These are phyloP conservation scores for Halocynthia aurantium DNA, from an alignment of 23 tunicate genomes.

Conservation along the genomic window DNA sequence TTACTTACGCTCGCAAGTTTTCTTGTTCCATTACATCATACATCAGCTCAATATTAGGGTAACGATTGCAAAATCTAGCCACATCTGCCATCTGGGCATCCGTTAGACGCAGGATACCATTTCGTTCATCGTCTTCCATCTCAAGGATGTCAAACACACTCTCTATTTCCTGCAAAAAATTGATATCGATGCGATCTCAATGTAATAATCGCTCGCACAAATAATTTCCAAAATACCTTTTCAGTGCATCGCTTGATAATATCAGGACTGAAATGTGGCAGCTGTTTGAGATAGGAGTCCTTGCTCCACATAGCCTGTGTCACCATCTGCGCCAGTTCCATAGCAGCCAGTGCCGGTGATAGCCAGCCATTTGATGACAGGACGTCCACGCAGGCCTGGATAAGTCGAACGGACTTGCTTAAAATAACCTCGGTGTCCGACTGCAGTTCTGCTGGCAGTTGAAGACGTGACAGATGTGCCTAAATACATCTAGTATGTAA, in stretches of 20 bases:
- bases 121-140: conserved; percentile 92
- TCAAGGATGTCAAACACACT: conserved; percentile 94
- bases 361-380: conserved; percentile 98
- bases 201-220: background rate
- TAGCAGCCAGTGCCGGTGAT: conserved; percentile 96
- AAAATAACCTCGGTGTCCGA: conserved; percentile 84
- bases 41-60: conserved; percentile 87
- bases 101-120: conserved; percentile 51
- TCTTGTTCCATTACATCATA: conserved; percentile 34
- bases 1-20: conserved; percentile 16
- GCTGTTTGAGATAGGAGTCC: conserved; percentile 91
- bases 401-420: conserved; percentile 69
- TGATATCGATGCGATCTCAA: background rate
- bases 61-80: conserved; percentile 93
- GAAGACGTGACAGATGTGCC: conserved; percentile 91
- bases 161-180: conserved; percentile 70
- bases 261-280: conserved; percentile 84
- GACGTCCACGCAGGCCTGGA: conserved; percentile 97
- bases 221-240: conserved; percentile 32
- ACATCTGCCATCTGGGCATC: conserved; percentile 96
- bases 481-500: background rate
- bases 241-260: conserved; percentile 78
- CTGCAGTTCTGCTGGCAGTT: conserved; percentile 89
- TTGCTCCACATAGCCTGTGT: conserved; percentile 99
- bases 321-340: conserved; percentile 98